Conservation (phyloP, 1,140 invertebrate genomes). For the Leptonema lineaticorne region DNA sequence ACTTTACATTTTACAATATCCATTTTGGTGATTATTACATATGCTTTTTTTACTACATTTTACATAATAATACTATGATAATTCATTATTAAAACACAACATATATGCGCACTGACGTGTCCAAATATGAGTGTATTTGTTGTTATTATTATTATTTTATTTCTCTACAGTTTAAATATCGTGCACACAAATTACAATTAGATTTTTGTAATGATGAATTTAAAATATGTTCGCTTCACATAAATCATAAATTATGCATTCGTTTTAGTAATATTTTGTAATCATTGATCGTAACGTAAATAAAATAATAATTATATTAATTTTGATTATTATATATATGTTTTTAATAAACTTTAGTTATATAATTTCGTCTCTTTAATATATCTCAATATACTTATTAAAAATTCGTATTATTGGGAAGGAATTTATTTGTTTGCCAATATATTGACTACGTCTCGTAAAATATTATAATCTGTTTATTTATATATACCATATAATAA, state of each 20-base stretch:
- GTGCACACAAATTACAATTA: constrained; percentile 14
- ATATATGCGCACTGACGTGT: no score
- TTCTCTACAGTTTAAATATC: constrained; percentile 3
- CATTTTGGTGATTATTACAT: neutral
- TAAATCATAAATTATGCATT: no score
- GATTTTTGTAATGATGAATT: neutral
- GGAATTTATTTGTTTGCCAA: constrained; percentile 1
- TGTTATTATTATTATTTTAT: neutral
- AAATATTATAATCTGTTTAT: neutral
- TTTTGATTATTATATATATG: neutral
- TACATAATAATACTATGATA: neutral
- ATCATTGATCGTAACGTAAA: no score
- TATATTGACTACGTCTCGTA: neutral
- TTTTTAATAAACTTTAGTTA: neutral
- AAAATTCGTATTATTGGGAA: constrained; percentile 2
- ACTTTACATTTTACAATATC: constrained; percentile 1
- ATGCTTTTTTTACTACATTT: no score
- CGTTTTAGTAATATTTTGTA: no score
- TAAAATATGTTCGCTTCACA: no score
- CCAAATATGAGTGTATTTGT: neutral
- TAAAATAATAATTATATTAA: no score
- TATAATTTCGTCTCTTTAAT: neutral
- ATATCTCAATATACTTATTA: no score
- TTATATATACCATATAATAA: neutral
- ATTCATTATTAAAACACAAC: neutral